Conservation (phyloP, 1,140 invertebrate species). For the Hyphantria cunea region DNA sequence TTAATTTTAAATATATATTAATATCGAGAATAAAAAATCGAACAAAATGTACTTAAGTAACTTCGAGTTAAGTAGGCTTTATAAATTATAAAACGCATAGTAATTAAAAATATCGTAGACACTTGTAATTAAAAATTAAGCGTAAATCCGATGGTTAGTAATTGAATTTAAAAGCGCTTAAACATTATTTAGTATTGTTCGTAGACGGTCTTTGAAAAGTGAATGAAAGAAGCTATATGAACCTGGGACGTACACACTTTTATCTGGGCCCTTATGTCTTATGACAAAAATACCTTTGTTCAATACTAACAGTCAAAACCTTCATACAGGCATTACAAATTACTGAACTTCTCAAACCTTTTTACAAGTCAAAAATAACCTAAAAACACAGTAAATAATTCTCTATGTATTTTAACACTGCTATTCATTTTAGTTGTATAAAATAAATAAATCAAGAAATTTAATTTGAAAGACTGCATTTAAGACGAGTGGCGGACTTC, state of each 20-base stretch:
- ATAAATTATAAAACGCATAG: slow-evolving; percentile 79
- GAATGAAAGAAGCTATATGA: slow-evolving; percentile 29
- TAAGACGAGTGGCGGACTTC: too few relatives aligned
- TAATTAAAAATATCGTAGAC: slow-evolving; percentile 64
- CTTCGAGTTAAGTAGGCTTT: slow-evolving; percentile 77
- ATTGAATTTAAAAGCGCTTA: slow-evolving; percentile 68
- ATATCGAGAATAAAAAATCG: slow-evolving; percentile 66
- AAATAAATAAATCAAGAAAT: too few relatives aligned
- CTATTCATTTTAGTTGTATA: too few relatives aligned
- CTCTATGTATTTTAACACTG: too few relatives aligned
- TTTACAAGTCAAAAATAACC: too few relatives aligned
- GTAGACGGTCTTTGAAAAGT: slow-evolving; percentile 41
- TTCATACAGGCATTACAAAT: too few relatives aligned
- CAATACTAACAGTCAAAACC: too few relatives aligned
- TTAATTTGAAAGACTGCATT: too few relatives aligned
- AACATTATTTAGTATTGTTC: slow-evolving; percentile 65
- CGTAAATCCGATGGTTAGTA: slow-evolving; percentile 66
- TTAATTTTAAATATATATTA: slow-evolving; percentile 53
- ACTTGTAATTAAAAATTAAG: slow-evolving; percentile 63
- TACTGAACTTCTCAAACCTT: too few relatives aligned
- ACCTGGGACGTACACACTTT: slow-evolving; percentile 49
- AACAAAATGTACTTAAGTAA: slow-evolving; percentile 81
- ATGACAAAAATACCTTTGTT: background rate
- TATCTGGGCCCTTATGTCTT: slow-evolving; percentile 4
- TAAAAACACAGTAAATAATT: too few relatives aligned